Conservation (phyloP, 2,888 invertebrate species). For the Drosophila ustulata region DNA sequence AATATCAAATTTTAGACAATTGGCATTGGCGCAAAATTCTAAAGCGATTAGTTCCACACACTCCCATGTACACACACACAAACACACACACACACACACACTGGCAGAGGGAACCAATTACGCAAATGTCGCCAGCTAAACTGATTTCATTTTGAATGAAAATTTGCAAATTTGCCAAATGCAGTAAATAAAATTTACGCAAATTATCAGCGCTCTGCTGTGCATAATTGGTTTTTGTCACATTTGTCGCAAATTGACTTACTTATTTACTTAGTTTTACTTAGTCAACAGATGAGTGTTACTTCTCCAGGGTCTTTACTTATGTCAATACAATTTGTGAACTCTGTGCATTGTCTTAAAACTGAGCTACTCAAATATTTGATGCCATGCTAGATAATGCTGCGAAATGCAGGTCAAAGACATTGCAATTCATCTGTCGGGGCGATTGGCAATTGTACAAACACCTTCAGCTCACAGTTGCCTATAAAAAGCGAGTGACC, state of each 20-base stretch:
- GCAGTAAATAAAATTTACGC: constrained; percentile 33
- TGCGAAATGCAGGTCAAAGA: constrained; percentile 60
- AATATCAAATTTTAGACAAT: constrained; percentile 67
- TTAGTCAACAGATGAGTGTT: not conserved
- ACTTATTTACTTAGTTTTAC: not conserved
- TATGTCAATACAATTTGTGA: not conserved
- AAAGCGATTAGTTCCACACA: constrained; percentile 38
- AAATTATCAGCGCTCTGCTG: constrained; percentile 37
- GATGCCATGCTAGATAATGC: constrained; percentile 12
- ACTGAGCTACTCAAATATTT: constrained; percentile 33
- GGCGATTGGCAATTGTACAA: constrained; percentile 40
- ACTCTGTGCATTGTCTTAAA: not conserved
- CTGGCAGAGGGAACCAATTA: constrained; percentile 12
- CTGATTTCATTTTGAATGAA: constrained; percentile 46
- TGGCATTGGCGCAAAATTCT: constrained; percentile 25
- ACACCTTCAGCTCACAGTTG: constrained; percentile 17
- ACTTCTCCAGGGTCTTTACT: not conserved
- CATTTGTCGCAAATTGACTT: constrained; percentile 20
- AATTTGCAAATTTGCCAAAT: constrained; percentile 28
- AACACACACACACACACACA: not conserved
- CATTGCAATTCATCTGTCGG: constrained; percentile 21
- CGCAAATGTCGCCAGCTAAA: constrained; percentile 18
- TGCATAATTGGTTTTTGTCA: constrained; percentile 34
- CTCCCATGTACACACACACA: not conserved
- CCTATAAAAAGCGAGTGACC: constrained; percentile 26